Evolutionary conservation across 2,797 vertebrate genomes (phyloP), one percentile per base, ranked within the genome.

Genomic region (Coccyzus lansbergi): DNA sequence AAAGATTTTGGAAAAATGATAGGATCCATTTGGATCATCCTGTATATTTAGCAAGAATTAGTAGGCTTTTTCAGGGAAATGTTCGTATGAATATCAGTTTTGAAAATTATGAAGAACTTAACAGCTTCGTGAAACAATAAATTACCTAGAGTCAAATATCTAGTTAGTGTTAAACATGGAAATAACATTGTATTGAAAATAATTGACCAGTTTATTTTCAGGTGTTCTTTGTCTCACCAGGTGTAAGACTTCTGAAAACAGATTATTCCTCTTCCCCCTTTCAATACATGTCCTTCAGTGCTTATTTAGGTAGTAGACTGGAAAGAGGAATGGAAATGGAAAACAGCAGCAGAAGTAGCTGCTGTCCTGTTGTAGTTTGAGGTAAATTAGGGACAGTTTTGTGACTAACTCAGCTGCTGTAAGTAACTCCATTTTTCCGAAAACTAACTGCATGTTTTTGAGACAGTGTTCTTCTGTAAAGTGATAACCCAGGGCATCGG

Each of bases 51-150:
- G 4, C 1, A 88, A 88, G 15, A 77, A 33, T 1, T 26, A 9
- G 4, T 33, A 58, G 6, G 29, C 53, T 81, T 38, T 13, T 42
- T 83, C 18, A 31, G 26, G 22, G 2, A 21, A 74, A 44, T 4
- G 0, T 42, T 55, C 44, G 3, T 16, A 72, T 58, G 5, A 63
- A 0, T 10, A 63, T 49, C 4, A 40, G 3, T 63, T 88, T 76
- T 31, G 40, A 6, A 65, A 76, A 49, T 53, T 59, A 48, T 8
- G 24, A n/a, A 40, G 7, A 68, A 29, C 3, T 63, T 90, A 24
- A 24, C 1, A 70, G 12, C 3, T 7, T 36, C 4, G 1, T 51
- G 40, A 62, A 79, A 70, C 2, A 65, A 31, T 20, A 51, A 51
- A 36, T 42, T 62, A 28, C 18, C 6, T 62, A 46, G 6, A 51